A percentile compares a stretch with the other conserved stretches of the same genome.
Evolutionary conservation across 2,888 invertebrate genomes (phyloP).

Genomic region (Electrophaes corylata): DNA sequence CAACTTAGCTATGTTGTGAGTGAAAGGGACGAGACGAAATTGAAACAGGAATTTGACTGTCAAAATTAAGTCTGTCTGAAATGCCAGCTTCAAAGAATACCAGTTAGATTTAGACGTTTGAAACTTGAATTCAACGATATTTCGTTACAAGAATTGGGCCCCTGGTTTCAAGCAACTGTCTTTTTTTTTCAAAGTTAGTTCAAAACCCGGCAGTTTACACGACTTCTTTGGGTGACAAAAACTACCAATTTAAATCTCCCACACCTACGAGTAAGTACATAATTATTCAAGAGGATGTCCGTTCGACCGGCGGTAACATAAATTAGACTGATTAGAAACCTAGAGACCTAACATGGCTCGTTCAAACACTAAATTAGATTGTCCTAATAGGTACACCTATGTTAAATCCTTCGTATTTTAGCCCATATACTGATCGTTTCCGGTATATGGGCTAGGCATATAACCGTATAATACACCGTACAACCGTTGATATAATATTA

Average conservation of each 20-base stretch:
- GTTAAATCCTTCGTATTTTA: too few species aligned
- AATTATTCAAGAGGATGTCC: constrained; percentile 28
- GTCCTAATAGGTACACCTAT: not conserved
- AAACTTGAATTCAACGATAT: too few species aligned
- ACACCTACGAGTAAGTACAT: constrained; percentile 12
- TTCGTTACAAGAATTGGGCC: too few species aligned
- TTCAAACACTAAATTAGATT: constrained; percentile 9
- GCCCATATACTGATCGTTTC: not conserved
- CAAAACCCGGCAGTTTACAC: not conserved
- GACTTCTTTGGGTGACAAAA: constrained; percentile 1
- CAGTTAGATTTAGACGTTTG: too few species aligned
- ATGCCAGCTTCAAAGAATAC: too few species aligned
- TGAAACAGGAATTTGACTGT: too few species aligned
- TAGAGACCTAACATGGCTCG: constrained; percentile 15
- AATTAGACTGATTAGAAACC: constrained; percentile 22
- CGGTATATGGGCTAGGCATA: not conserved
- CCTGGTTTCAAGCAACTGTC: not conserved
- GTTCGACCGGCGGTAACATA: constrained; percentile 22
- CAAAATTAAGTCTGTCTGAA: too few species aligned
- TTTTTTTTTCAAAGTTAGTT: not conserved
- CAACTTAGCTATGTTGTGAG: too few species aligned
- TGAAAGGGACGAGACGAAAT: too few species aligned
- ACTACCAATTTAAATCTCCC: constrained; percentile 7
- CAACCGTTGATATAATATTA: too few species aligned
- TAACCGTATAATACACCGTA: too few species aligned